Conservation (phyloP, 2,888 invertebrate genomes). For the Tipula vernalis region DNA sequence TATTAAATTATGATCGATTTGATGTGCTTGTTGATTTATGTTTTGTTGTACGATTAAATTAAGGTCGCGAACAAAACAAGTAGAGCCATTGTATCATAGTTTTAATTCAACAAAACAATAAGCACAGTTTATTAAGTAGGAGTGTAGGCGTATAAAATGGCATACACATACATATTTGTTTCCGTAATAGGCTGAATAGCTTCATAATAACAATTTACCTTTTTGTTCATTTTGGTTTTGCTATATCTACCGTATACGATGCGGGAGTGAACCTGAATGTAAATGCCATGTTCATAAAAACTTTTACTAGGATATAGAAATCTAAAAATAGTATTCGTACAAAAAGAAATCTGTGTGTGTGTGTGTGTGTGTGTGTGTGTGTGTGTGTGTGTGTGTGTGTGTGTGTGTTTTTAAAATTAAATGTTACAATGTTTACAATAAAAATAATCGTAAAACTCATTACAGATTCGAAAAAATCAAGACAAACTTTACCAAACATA, state of each 20-base stretch:
- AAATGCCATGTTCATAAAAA: not conserved
- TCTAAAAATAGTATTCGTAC: not conserved
- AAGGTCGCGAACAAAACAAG: not conserved
- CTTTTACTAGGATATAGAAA: not conserved
- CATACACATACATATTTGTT: not conserved
- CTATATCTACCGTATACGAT: too few species aligned
- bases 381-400: not conserved
- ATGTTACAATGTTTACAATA: not conserved
- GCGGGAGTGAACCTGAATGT: too few species aligned
- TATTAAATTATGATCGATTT: not conserved
- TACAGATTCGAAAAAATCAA: not conserved
- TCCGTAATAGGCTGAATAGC: not conserved
- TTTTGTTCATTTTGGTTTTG: not conserved
- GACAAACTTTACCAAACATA: not conserved
- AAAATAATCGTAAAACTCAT: not conserved
- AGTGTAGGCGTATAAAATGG: not conserved
- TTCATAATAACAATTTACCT: not conserved
- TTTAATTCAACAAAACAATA: not conserved
- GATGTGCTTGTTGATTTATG: not conserved
- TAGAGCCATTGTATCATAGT: not conserved
- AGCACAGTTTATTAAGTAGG: not conserved
- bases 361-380: not conserved
- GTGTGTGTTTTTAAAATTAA: not conserved
- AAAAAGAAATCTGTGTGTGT: not conserved
- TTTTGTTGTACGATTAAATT: not conserved